phyloP scores from a whole-genome alignment of 2,113 vertebrate species.

The Buteo buteo region DNA sequence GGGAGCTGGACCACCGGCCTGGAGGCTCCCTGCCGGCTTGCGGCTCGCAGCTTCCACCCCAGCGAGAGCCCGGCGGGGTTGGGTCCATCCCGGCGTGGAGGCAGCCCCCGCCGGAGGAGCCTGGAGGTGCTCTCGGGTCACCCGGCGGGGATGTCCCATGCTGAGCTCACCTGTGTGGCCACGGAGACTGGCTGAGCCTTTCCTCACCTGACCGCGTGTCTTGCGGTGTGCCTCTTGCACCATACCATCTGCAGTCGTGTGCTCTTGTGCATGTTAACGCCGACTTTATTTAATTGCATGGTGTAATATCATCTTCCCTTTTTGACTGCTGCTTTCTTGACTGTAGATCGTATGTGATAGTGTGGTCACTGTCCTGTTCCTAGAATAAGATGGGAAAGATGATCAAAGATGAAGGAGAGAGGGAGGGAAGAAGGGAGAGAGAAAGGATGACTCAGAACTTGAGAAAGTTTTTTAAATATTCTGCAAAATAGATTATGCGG shows the following conservation, averaged over 20 bases:
- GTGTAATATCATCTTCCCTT: neutral
- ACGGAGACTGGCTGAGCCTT: neutral
- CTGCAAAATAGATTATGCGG: neutral
- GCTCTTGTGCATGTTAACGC: neutral
- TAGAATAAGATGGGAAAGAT: neutral
- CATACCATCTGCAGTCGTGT: neutral
- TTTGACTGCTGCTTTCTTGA: neutral
- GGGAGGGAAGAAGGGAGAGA: no score
- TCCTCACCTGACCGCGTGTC: neutral
- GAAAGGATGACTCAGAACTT: neutral
- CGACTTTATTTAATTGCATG: neutral
- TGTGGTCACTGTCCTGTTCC: neutral
- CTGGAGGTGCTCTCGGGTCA: neutral
- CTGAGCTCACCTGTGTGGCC: neutral
- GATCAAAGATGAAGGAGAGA: neutral
- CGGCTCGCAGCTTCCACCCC: neutral
- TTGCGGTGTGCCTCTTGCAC: neutral
- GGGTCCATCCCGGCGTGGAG: neutral
- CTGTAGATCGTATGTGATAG: neutral
- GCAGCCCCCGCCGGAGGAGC: neutral
- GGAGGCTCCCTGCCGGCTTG: neutral
- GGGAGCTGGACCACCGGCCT: neutral
- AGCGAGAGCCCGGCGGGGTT: rapidly evolving
- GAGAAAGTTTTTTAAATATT: neutral
- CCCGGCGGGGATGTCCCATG: rapidly evolving